Evolutionary conservation across 2,797 vertebrate genomes (phyloP), one percentile per base, ranked within the genome.

Genomic region (Melanotaenia boesemani): DNA sequence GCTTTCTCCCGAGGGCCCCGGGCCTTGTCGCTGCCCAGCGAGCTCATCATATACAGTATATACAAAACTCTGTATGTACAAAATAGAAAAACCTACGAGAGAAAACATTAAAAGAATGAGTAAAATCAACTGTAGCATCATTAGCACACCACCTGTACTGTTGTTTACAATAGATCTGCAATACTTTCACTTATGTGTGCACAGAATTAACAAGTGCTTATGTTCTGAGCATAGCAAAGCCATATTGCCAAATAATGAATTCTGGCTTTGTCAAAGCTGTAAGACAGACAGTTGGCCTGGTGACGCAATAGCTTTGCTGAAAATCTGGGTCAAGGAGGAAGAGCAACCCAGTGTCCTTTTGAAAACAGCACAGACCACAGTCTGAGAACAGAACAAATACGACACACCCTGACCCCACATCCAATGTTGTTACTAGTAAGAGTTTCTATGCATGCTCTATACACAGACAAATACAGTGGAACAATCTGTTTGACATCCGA

Each of bases 21-120:
- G 95, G 95, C 94, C 91, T 96, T 96, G 85, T 98, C 97, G 93
- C 92, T 87, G 95, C 95, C 96, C 95, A 98, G 94, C 4, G 97
- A 98, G 94, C 96, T 98, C 97, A 99, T 99, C 97, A 97, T 98
- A 96, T 96, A 97, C 96, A 97, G 96, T 97, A 98, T 98, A 97
- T 98, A 98, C 96, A 98, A 97, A 98, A 97, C 95, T 97, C 95
- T 80, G 96, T 97, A 97, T 97, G 96, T 98, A 98, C 97, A 99
- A 98, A 98, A 97, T 96, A 97, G 95, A 99, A 99, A 95, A 99
- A 97, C 96, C 97, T 99, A 95, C 60, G 93, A 94, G 94, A 58
- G 68, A 55, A 86, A 57, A 79, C 24, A 10, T 66, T 1, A 7
- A 37, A 73, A 37, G 20, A 8, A 66, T 57, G 65, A 86, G 26